Evolutionary conservation across 2,888 invertebrate species (phyloP), one percentile per base, ranked within the genome.

Genomic region (Punctoribates punctum): DNA sequence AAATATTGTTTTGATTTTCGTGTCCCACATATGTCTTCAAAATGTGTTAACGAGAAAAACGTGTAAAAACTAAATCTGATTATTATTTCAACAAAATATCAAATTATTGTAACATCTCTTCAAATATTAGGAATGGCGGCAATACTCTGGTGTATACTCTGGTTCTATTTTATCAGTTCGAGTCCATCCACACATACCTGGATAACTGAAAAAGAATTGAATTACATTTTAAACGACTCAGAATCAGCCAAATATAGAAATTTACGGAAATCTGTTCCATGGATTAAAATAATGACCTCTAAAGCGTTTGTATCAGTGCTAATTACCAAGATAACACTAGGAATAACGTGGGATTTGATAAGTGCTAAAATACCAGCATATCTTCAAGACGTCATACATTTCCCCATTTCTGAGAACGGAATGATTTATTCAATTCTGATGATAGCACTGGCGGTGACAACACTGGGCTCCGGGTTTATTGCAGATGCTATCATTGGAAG

Each of bases 171-270:
- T 48, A 88, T 92, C 0, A 92, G 88, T 83, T 93, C 93, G 83
- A 89, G 91, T 0, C 94, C 94, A 0, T 90, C 90, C 0, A 87
- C 89, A 77, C 93, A 94, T 85, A 93, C 93, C 0, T 88, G 93
- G 81, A 93, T 94, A 80, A 87, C 89, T 81, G 91, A 92, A 0
- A 88, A 89, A 79, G 93, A 93, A 82, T 86, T 88, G 74, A 88
- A 88, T 73, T 93, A 89, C 82, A 93, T 94, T 51, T 25, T 27
- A 27, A 23, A 17, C 6, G 15, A 60, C 27, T 34, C 29, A 67
- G 23, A 60, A 27, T 25, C 27, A 1, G n/a, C 27, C 6, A 25
- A 34, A 20, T 15, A 27, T 9, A 51, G 54, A 25, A 73, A 73
- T 17, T 27, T 25, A 5, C 13, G 60, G 2, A 8, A 67, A 42